A percentile compares a stretch with the other conserved stretches of the same genome.
phyloP scores from a whole-genome alignment of 2,113 vertebrate genomes.

The Crotalus tigris region DNA sequence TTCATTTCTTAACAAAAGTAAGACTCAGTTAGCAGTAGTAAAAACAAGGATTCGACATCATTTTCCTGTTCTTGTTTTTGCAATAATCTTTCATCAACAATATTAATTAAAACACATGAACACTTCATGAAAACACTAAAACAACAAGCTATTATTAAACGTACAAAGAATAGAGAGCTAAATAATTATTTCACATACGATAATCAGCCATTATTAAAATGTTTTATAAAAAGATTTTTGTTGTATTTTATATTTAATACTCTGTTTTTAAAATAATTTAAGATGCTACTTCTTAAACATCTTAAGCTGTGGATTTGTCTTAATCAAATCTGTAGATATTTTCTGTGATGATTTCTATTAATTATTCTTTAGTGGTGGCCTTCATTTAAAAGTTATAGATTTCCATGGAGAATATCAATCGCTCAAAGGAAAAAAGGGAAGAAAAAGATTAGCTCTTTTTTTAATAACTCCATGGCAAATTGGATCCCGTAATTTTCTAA shows the following conservation, averaged over 20 bases:
- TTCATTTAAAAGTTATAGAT: neutral
- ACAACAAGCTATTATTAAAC: constrained; percentile 35
- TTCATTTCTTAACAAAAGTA: constrained; percentile 63
- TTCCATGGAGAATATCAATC: neutral
- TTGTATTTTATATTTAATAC: neutral
- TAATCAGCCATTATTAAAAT: neutral
- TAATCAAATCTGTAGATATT: neutral
- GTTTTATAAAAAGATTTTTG: neutral
- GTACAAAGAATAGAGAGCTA: neutral
- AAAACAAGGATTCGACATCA: constrained; percentile 50
- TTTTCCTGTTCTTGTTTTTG: constrained; percentile 56
- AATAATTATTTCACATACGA: neutral
- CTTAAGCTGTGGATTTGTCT: neutral
- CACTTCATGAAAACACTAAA: constrained; percentile 35
- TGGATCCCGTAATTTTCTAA: neutral
- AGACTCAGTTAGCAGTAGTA: constrained; percentile 45
- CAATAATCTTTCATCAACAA: constrained; percentile 56
- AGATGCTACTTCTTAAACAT: neutral
- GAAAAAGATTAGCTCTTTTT: constrained; percentile 15
- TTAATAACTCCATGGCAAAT: constrained; percentile 27
- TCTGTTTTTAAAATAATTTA: neutral
- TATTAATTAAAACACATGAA: constrained; percentile 31
- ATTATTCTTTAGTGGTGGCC: neutral
- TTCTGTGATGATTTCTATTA: neutral
- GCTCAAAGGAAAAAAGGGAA: constrained; percentile 3